These are phyloP conservation scores for Actias luna DNA, from an alignment of 2,888 invertebrate species.

Conservation along the genomic window DNA sequence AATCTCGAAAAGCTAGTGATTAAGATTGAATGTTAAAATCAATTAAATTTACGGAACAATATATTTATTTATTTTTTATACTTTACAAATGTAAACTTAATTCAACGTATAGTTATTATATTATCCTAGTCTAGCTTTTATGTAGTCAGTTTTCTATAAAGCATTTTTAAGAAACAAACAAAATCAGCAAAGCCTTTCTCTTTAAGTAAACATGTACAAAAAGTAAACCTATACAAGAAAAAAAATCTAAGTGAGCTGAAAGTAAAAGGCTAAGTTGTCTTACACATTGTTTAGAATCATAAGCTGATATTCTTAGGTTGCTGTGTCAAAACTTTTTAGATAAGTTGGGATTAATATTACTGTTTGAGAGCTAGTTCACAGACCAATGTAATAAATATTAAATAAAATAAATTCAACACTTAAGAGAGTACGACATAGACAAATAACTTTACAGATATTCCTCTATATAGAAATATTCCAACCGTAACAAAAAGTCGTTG, in stretches of 20 bases:
- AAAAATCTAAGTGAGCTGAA: background rate
- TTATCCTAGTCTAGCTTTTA: background rate
- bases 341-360: background rate
- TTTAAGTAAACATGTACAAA: background rate
- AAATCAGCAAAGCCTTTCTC: background rate
- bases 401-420: background rate
- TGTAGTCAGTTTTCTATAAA: background rate
- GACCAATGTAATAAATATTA: background rate
- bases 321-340: background rate
- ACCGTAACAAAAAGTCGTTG: too few species aligned
- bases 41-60: background rate
- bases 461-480: too few species aligned
- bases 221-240: constrained; percentile 12
- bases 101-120: background rate
- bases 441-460: too few species aligned
- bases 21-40: background rate
- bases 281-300: background rate
- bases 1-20: too few species aligned
- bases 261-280: background rate
- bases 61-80: background rate
- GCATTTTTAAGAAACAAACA: background rate
- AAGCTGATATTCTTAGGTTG: background rate
- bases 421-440: too few species aligned
- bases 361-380: background rate
- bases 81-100: background rate